Base-by-base conservation (phyloP, 2,113 vertebrate genomes). In the Smithornis capensis region DNA sequence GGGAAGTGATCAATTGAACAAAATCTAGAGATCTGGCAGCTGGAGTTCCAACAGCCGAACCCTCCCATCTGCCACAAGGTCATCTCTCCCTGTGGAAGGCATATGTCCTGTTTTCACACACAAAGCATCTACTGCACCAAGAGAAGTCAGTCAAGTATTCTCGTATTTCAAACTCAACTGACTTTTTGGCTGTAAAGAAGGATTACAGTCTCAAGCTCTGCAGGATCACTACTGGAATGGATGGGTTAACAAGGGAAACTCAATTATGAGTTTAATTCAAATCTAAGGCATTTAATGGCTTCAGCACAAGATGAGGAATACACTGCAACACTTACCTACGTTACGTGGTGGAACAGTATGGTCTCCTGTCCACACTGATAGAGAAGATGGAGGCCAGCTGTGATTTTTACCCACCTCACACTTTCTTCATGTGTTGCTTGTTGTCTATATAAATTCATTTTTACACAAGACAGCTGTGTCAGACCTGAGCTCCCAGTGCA, bases 401-500 rank as follows among this genome's bases (percentile, higher is more conserved):
- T 71, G 55, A 81, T 45, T 83, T 78, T 78, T 70, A 92, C 44
- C 38, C 49, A 67, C 33, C 47, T 86, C 71, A 78, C 14, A 25
- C 50, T 74, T 90, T 37, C 33, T 67, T 75, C 47, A 40, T 19
- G 33, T 25, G 38, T 9, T 92, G 59, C 50, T 35, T 94, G 70
- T 75, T 67, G 38, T 63, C 76, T 81, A 78, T 81, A 87, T 56
- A 89, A 83, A 95, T 28, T 68, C 52, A 44, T 62, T 89, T 91
- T 91, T 68, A 87, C 0, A 0, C 74, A 84, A 81, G 64, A 88
- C 53, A 84, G 19, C 47, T 78, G 37, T 52, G 56, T 56, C 79
- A 96, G 64, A 93, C 60, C 44, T 86, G 56, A 93, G 80, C 14
- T 96, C 93, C 69, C 40, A 75, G 56, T 42, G 56, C 47, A 91